phyloP scores from a whole-genome alignment of 2,797 vertebrate genomes.

The Muscicapa comitata region DNA sequence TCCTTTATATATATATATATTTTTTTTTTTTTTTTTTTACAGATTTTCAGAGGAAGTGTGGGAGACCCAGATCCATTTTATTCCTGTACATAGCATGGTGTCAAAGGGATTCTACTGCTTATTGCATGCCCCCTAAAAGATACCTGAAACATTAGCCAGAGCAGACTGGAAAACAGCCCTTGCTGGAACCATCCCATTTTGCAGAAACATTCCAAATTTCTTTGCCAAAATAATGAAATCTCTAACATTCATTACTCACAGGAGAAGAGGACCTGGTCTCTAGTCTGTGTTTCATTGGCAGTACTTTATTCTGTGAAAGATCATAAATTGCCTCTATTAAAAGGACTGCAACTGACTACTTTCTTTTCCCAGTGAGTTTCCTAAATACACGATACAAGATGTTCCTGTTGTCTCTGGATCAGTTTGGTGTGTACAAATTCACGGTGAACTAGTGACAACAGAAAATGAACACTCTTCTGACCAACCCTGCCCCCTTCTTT shows the following conservation, averaged over 20 bases:
- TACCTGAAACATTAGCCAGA: not conserved
- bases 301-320: not conserved
- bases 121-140: not conserved
- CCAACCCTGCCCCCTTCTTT: not conserved
- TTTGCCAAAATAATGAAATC: not conserved
- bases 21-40: not conserved
- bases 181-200: not conserved
- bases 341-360: not conserved
- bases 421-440: not conserved
- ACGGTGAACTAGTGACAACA: not conserved
- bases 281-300: not conserved
- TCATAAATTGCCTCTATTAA: not conserved
- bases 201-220: not conserved
- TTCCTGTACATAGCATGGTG: accelerated
- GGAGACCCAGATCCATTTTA: not conserved
- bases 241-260: not conserved
- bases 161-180: not conserved
- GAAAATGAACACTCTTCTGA: not conserved
- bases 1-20: not conserved
- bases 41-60: not conserved
- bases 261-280: not conserved
- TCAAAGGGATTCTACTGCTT: not conserved
- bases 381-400: not conserved
- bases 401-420: not conserved
- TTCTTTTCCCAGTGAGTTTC: not conserved